These are phyloP conservation scores for Psilanteris sp. DNA, from an alignment of 1,140 invertebrate species.

Conservation along the genomic window DNA sequence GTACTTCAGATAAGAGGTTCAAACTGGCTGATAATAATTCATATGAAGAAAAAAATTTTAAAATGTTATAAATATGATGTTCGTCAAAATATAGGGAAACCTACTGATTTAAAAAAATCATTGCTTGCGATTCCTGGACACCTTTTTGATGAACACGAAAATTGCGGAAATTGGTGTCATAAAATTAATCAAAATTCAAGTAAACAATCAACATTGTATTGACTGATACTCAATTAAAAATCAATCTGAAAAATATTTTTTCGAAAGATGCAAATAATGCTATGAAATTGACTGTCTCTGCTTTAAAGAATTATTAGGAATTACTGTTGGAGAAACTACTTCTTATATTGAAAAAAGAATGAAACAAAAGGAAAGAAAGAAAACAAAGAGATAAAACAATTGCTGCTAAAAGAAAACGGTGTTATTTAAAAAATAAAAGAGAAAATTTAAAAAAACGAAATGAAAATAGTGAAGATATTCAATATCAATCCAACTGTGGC, in stretches of 20 bases:
- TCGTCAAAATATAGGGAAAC: conserved; percentile 17
- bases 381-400: no score
- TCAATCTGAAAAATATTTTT: conserved; percentile 12
- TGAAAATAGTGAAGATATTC: no score
- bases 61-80: conserved; percentile 28
- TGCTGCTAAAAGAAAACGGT: no score
- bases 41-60: conserved; percentile 43
- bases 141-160: conserved; percentile 18
- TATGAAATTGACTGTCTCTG: conserved; percentile 16
- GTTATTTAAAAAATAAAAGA: no score
- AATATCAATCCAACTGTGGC: no score
- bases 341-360: no score
- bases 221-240: background rate
- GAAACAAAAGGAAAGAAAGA: no score
- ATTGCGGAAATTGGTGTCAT: conserved; percentile 34
- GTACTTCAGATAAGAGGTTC: conserved; percentile 3
- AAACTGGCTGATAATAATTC: conserved; percentile 29
- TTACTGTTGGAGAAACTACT: no score
- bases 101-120: background rate
- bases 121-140: conserved; percentile 10
- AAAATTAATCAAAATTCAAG: no score
- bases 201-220: no score
- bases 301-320: conserved; percentile 7
- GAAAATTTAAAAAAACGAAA: no score
- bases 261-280: conserved; percentile 32